Conservation (phyloP, 1,140 invertebrate species). For the Bicyclus anynana region DNA sequence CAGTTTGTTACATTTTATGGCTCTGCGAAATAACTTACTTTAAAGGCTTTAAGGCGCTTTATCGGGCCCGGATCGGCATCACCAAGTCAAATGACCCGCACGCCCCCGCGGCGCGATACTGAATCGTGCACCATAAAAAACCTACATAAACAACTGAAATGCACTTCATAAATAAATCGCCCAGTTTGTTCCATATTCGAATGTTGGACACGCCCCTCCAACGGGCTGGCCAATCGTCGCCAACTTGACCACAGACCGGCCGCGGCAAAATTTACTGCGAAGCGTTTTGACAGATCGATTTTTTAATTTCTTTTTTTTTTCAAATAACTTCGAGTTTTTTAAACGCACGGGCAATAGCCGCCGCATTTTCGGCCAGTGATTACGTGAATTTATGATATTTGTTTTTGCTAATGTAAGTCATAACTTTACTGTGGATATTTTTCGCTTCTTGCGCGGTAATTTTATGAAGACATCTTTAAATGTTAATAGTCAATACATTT, state of each 20-base stretch:
- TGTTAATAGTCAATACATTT: constrained; percentile 19
- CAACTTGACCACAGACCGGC: constrained; percentile 32
- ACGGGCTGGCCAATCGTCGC: constrained; percentile 45
- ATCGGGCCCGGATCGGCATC: constrained; percentile 29
- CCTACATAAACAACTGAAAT: constrained; percentile 52
- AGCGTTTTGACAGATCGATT: constrained; percentile 74
- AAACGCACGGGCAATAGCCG: constrained; percentile 42
- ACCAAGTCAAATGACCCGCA: constrained; percentile 46
- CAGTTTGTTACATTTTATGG: not conserved
- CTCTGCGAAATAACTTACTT: constrained; percentile 16
- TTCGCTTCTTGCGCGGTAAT: constrained; percentile 29
- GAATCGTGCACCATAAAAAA: constrained; percentile 38
- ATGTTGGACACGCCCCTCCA: constrained; percentile 50
- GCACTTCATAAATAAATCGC: constrained; percentile 69
- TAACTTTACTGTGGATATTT: constrained; percentile 41
- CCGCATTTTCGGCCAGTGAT: constrained; percentile 59
- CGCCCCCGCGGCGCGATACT: constrained; percentile 37
- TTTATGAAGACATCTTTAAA: constrained; percentile 39
- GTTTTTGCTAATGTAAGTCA: constrained; percentile 61
- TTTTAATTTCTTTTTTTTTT: constrained; percentile 66
- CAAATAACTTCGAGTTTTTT: constrained; percentile 41
- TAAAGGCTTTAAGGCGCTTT: constrained; percentile 17
- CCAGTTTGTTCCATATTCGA: constrained; percentile 45
- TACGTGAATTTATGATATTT: constrained; percentile 45
- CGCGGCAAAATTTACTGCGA: constrained; percentile 63